phyloP scores from a whole-genome alignment of 2,113 vertebrate species.

The Heloderma charlesbogerti region DNA sequence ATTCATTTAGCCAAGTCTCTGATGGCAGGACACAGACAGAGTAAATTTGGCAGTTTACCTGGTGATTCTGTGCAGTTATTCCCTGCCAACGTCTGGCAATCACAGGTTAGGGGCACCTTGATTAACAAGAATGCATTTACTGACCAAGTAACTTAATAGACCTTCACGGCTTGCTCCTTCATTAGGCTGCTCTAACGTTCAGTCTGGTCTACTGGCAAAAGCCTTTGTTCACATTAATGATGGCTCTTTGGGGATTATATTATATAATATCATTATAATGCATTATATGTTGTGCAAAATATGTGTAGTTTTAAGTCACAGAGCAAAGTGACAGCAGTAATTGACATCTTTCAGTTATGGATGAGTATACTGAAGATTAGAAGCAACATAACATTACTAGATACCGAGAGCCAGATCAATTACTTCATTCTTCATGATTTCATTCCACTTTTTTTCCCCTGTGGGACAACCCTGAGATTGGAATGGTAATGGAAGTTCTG shows the following conservation, averaged over 20 bases:
- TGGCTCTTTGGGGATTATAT: neutral
- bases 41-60: neutral
- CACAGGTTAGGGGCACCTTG: neutral
- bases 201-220: neutral
- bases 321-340: constrained; percentile 1
- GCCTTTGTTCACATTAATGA: neutral
- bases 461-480: neutral
- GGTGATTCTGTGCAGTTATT: neutral
- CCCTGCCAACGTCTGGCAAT: neutral
- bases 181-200: neutral
- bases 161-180: neutral
- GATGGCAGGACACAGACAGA: neutral
- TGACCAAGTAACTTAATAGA: neutral
- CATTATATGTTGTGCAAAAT: neutral
- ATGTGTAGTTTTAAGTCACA: neutral
- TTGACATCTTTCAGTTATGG: constrained; percentile 6
- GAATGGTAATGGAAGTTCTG: neutral
- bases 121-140: neutral
- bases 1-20: neutral
- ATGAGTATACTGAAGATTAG: neutral
- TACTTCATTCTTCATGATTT: neutral
- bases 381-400: neutral
- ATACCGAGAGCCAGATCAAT: neutral
- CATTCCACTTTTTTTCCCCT: neutral
- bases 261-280: no score